These are phyloP conservation scores for Caenorhabditis auriculariae DNA, from an alignment of 2,888 invertebrate species.

Conservation along the genomic window DNA sequence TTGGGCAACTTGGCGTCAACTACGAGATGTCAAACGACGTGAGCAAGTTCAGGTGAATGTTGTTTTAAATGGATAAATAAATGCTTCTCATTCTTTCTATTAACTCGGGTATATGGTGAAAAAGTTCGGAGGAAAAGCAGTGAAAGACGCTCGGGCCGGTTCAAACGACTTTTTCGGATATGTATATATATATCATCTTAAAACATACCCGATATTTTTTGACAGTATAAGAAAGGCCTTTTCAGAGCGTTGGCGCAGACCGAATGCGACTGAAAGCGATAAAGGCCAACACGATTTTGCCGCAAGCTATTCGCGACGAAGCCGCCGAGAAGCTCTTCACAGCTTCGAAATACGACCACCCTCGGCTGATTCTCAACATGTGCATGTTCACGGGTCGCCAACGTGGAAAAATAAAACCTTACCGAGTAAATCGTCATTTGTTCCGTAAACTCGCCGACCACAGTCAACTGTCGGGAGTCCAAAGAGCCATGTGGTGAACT, in stretches of 20 bases:
- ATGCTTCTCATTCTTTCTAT: no score
- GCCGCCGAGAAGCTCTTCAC: constrained; percentile 63
- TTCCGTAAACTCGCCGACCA: constrained; percentile 80
- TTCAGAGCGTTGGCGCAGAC: constrained; percentile 71
- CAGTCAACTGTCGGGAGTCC: constrained; percentile 86
- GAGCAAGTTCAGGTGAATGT: constrained; percentile 21
- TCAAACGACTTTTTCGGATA: no score
- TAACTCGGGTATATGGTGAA: no score
- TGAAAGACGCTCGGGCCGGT: no score
- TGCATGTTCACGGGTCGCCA: constrained; percentile 88
- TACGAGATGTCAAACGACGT: constrained; percentile 82
- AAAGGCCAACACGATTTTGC: constrained; percentile 82
- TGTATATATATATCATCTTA: no score
- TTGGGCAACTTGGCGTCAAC: constrained; percentile 82
- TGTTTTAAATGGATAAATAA: no score
- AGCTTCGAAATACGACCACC: constrained; percentile 53
- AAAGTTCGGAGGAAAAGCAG: no score
- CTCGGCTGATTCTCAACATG: constrained; percentile 69
- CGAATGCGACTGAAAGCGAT: constrained; percentile 81
- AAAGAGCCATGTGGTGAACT: constrained; percentile 87
- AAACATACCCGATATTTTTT: not conserved
- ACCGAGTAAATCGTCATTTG: constrained; percentile 74
- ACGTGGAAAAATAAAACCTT: constrained; percentile 76
- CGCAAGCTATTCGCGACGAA: constrained; percentile 67
- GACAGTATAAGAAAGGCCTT: not conserved